Base-by-base conservation (phyloP, 2,888 invertebrate species). In the Ecliptopera silaceata region DNA sequence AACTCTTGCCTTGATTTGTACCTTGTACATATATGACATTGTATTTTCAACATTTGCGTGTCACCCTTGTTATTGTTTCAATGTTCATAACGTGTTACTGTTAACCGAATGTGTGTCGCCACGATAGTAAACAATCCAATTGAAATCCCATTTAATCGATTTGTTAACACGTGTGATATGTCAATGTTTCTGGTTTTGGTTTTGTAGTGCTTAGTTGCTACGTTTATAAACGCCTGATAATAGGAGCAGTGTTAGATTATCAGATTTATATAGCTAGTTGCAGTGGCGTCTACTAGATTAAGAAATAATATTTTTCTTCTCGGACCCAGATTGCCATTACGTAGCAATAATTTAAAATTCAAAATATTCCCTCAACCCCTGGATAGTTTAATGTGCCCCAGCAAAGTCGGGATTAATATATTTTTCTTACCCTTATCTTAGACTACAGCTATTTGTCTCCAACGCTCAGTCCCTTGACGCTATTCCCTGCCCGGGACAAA, bases 91-190 rank as follows among this genome's bases (percentile, higher is more conserved):
- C 59, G 20, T 39, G 39, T 43, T 32, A 39, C 18, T 13, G 51
- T 52, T 31, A 57, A 48, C 52, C 34, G 31, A 52, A 48, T 42
- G n/a, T 53, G 49, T 58, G 52, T 57, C 56, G 52, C 18, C 15
- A n/a, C 36, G 22, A 47, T 47, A 42, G 41, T 47, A 22, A 47
- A 15, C 53, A 6, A 13, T 32, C 22, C 6, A 46, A 20, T 44
- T 29, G 4, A 17, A 36, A n/a, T 12, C 32, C 32, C 8, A 48
- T 39, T 18, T 31, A 32, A 45, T 52, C 15, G 8, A 46, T 31
- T n/a, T 32, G 39, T 17, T 4, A 12, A 12, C n/a, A 47, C 38
- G 38, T 47, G 36, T 13, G 10, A 13, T 17, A 41, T 20, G 20
- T 8, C 13, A 17, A 41, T 34, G 34, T 12, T n/a, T n/a, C n/a